A percentile compares a stretch with the other conserved stretches of the same genome.
Evolutionary conservation across 1,140 invertebrate species (phyloP).

Genomic region (Trachelipus rathkii): DNA sequence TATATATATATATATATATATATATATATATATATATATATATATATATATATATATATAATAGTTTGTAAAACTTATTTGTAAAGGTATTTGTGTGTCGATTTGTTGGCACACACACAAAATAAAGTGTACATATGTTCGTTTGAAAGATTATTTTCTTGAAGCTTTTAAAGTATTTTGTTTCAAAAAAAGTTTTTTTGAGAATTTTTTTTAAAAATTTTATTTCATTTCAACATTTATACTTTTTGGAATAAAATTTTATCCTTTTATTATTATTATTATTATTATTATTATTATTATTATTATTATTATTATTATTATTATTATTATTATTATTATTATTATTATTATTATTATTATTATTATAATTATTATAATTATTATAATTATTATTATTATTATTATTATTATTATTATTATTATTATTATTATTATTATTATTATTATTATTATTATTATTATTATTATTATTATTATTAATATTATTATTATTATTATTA

Average conservation of each 20-base stretch:
- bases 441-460: constrained; percentile 11
- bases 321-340: constrained; percentile 15
- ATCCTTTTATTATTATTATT: neutral
- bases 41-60: constrained; percentile 28
- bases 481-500: constrained; percentile 5
- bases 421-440: constrained; percentile 6
- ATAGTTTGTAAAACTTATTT: no score
- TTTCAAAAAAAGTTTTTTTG: no score
- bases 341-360: constrained; percentile 4
- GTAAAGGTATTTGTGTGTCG: no score
- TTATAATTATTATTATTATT: constrained; percentile 4
- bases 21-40: constrained; percentile 29
- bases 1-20: constrained; percentile 25
- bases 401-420: constrained; percentile 11
- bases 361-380: neutral
- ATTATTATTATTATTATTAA: constrained; percentile 3
- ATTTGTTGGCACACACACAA: no score
- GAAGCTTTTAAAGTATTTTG: no score
- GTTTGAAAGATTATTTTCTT: no score
- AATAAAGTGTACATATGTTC: no score
- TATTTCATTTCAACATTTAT: no score
- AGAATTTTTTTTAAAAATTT: no score
- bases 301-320: constrained; percentile 15
- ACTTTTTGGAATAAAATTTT: no score
- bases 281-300: constrained; percentile 12